These are phyloP conservation scores for Falco berigora DNA, from an alignment of 2,797 vertebrate species.

Conservation along the genomic window DNA sequence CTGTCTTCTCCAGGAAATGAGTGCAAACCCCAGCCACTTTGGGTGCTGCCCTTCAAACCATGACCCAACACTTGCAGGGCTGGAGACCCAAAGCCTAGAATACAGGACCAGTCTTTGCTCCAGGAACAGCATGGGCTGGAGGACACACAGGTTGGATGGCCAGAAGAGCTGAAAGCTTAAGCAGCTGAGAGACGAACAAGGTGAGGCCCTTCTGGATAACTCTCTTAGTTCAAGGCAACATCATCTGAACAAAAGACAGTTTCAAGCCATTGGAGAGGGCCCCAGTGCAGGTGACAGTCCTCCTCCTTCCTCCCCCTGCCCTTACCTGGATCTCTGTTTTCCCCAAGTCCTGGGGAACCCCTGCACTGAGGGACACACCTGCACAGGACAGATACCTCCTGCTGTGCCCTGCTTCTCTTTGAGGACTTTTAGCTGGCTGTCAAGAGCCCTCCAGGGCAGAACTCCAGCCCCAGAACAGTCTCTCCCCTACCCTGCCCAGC, in stretches of 20 bases:
- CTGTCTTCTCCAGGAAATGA: not conserved
- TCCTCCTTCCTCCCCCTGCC: not conserved
- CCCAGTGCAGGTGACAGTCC: not conserved
- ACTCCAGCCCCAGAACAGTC: not conserved
- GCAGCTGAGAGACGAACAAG: not conserved
- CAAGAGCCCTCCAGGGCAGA: not conserved
- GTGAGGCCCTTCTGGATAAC: not conserved
- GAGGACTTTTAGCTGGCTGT: not conserved
- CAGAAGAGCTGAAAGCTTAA: not conserved
- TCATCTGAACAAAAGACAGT: not conserved
- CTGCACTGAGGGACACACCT: not conserved
- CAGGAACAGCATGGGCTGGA: not conserved
- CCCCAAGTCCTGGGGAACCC: not conserved
- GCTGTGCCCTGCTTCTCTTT: not conserved
- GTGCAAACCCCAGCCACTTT: not conserved
- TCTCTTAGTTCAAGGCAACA: not conserved
- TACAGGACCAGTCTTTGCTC: not conserved
- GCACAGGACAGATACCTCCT: not conserved
- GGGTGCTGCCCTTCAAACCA: not conserved
- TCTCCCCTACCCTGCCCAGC: not conserved
- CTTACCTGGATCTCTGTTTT: not conserved
- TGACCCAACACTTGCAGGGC: not conserved
- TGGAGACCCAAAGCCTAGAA: not conserved
- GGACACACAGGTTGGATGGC: not conserved
- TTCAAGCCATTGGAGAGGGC: not conserved